phyloP scores from a whole-genome alignment of 2,113 vertebrate species.

The Crotalus tigris region DNA sequence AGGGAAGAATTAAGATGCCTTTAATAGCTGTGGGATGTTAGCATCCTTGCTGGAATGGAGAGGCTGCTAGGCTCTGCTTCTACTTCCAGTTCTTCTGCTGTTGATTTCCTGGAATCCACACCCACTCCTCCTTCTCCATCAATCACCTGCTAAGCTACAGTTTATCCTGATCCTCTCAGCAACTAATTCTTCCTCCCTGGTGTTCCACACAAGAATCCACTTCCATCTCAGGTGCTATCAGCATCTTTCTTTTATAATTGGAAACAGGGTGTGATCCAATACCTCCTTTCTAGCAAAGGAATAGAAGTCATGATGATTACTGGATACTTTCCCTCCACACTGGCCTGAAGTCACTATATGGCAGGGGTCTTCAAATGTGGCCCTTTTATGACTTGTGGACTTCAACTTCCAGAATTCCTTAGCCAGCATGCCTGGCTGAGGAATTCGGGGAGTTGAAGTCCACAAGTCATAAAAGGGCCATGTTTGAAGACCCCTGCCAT shows the following conservation, averaged over 20 bases:
- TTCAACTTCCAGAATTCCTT: no score
- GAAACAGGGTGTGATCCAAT: neutral
- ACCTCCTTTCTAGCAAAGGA: neutral
- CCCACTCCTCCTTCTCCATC: neutral
- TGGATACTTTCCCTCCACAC: neutral
- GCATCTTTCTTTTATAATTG: neutral
- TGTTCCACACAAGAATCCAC: neutral
- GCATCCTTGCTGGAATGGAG: neutral
- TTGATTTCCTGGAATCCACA: neutral
- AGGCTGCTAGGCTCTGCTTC: neutral
- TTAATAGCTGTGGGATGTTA: neutral
- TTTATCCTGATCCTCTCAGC: neutral
- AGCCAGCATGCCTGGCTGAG: no score
- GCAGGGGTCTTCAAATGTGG: no score
- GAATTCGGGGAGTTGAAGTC: no score
- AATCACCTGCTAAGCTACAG: neutral
- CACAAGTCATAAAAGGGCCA: no score
- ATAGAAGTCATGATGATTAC: neutral
- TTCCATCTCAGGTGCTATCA: neutral
- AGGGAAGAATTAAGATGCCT: neutral
- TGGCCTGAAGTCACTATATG: neutral
- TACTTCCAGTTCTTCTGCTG: neutral
- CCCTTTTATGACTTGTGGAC: no score
- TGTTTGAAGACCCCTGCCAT: neutral
- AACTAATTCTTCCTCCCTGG: neutral